Evolutionary conservation across 2,888 invertebrate genomes (phyloP).

Genomic region (Drosophila suboccidentalis): DNA sequence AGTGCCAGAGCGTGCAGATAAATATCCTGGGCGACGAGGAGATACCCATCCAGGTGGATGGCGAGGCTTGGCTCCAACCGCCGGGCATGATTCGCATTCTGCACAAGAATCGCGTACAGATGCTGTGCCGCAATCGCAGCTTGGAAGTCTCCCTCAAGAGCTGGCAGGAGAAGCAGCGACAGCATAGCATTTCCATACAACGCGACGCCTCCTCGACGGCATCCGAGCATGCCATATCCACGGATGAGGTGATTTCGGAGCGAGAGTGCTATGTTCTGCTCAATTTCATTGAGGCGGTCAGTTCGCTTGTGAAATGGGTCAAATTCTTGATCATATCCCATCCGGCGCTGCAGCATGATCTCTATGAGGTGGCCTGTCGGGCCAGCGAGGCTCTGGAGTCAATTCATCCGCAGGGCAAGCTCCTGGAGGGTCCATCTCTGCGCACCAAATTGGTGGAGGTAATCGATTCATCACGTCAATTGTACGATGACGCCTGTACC

Average conservation of each 20-base stretch:
- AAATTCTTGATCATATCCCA: constrained; percentile 89
- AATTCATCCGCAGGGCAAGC: constrained; percentile 93
- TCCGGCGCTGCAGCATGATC: constrained; percentile 89
- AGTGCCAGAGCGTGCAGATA: constrained; percentile 98
- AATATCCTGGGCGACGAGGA: constrained; percentile 97
- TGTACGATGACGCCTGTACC: constrained; percentile 91
- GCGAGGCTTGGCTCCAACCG: constrained; percentile 99
- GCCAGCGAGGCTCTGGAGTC: constrained; percentile 90
- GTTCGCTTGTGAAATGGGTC: constrained; percentile 94
- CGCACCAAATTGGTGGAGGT: constrained; percentile 90
- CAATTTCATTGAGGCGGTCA: constrained; percentile 93
- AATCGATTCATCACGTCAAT: constrained; percentile 86
- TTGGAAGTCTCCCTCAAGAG: constrained; percentile 95
- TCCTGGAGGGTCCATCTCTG: constrained; percentile 91
- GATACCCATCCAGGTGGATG: constrained; percentile 98
- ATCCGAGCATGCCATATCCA: constrained; percentile 82
- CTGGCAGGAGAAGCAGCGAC: constrained; percentile 94
- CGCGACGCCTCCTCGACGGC: constrained; percentile 85
- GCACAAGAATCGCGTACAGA: constrained; percentile 98
- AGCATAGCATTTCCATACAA: constrained; percentile 87
- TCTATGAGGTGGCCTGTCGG: constrained; percentile 91
- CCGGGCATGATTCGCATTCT: constrained; percentile 98
- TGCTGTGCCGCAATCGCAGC: constrained; percentile 96
- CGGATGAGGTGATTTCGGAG: constrained; percentile 86
- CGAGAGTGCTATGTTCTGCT: constrained; percentile 87